Conservation (phyloP, 2,113 vertebrate genomes). For the Zosterops borbonicus region DNA sequence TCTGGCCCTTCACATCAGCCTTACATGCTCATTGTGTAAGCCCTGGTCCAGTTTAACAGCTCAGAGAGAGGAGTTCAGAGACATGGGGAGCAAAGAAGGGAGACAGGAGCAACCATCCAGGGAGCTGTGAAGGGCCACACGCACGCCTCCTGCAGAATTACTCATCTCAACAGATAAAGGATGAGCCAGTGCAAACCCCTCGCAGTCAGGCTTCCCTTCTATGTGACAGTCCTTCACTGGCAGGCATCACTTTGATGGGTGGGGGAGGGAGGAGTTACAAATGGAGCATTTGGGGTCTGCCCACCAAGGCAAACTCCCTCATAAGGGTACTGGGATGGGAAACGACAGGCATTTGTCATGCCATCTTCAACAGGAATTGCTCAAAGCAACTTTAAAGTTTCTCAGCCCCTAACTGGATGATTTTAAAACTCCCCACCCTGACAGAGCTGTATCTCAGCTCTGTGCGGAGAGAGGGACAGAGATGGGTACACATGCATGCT, state of each 20-base stretch:
- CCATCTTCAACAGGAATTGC: neutral
- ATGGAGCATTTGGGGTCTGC: neutral
- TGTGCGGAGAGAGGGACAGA: fast-evolving
- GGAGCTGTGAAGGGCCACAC: neutral
- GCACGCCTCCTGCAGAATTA: neutral
- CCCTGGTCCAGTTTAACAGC: neutral
- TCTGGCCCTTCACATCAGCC: neutral
- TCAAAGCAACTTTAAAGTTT: neutral
- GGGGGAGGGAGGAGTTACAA: neutral
- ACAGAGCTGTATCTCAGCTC: neutral
- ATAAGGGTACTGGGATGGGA: neutral
- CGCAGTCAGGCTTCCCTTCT: neutral
- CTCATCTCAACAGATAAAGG: neutral
- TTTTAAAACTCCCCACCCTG: neutral
- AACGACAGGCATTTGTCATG: neutral
- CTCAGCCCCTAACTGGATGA: neutral
- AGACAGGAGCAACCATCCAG: neutral
- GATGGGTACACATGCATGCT: fast-evolving
- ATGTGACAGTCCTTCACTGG: neutral
- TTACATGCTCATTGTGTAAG: neutral
- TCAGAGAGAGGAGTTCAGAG: neutral
- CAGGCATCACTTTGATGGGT: neutral
- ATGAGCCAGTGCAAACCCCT: neutral
- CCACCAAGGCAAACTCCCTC: neutral
- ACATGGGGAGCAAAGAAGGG: neutral